These are phyloP conservation scores for Campopleginae sp. DNA, from an alignment of 2,888 invertebrate species.

Conservation along the genomic window DNA sequence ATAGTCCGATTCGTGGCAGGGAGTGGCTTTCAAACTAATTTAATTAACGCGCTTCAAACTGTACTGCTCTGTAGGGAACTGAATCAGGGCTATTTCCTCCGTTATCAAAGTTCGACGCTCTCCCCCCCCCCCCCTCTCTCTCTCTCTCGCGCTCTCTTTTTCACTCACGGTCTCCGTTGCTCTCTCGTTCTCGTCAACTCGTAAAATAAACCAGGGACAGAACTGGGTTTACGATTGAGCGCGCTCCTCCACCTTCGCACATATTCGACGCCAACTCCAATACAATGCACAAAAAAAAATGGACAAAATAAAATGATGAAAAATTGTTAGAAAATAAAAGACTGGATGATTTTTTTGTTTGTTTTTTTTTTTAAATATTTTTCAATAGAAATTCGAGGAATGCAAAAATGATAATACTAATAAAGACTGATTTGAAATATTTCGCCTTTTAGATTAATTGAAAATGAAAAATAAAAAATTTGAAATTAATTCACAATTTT, in stretches of 20 bases:
- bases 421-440: too few species aligned
- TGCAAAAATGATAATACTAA: background rate
- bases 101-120: constrained; percentile 54
- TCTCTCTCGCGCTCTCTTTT: background rate
- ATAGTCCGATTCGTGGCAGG: constrained; percentile 27
- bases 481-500: too few species aligned
- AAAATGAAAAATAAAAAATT: too few species aligned
- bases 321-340: background rate
- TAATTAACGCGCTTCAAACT: constrained; percentile 43
- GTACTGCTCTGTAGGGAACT: constrained; percentile 33
- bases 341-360: background rate
- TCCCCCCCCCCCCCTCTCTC: background rate
- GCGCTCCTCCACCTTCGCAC: constrained; percentile 24
- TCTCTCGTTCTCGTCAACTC: constrained; percentile 6
- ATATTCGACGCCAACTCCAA: background rate
- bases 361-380: background rate
- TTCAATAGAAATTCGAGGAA: background rate
- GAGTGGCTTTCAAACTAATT: constrained; percentile 59
- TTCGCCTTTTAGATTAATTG: too few species aligned
- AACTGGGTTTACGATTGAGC: constrained; percentile 48
- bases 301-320: constrained; percentile 1
- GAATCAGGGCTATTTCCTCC: constrained; percentile 45
- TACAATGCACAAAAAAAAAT: background rate
- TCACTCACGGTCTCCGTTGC: background rate
- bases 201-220: constrained; percentile 33